Percentiles rank a stretch among this genome's conserved stretches.
Conservation (phyloP, 92 coral and sea anemone species). For the Parazoanthus atlanticus region DNA sequence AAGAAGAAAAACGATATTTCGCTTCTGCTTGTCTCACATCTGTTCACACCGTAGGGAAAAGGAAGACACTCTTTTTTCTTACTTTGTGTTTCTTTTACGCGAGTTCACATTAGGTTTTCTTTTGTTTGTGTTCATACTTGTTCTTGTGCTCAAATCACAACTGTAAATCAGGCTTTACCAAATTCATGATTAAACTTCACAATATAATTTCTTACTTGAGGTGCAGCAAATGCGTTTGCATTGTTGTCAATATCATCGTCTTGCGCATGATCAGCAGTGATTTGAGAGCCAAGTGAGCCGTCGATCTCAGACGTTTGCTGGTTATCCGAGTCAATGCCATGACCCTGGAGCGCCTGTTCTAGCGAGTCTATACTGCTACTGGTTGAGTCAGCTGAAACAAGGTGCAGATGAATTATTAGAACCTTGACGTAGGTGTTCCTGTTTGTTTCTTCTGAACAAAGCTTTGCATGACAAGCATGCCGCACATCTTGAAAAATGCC, state of each 20-base stretch:
- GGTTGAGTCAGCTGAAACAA: background rate
- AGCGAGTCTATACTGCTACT: slow-evolving; percentile 13
- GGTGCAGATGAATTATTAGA: no score
- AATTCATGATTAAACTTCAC: no score
- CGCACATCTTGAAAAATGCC: no score
- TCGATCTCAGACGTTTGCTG: slow-evolving; percentile 18
- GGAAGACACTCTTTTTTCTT: no score
- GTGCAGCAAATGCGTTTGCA: slow-evolving; percentile 28
- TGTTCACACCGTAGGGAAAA: no score
- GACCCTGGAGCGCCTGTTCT: slow-evolving; percentile 32
- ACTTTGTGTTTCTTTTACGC: no score
- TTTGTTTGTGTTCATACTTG: no score
- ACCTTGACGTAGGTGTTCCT: background rate
- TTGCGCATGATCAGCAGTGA: slow-evolving; percentile 40
- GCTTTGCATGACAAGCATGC: background rate
- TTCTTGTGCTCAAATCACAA: no score
- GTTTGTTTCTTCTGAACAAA: background rate
- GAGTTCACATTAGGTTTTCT: no score
- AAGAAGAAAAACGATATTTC: no score
- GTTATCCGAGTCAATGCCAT: slow-evolving; percentile 4
- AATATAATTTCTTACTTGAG: slow-evolving; percentile 14
- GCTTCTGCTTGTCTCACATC: no score
- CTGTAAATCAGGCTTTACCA: no score
- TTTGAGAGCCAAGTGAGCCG: slow-evolving; percentile 22
- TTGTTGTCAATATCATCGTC: slow-evolving; percentile 40